A percentile compares a stretch with the other conserved stretches of the same genome.
These are phyloP conservation scores for Dicaeum eximium DNA, from an alignment of 2,113 vertebrate species.

Conservation along the genomic window DNA sequence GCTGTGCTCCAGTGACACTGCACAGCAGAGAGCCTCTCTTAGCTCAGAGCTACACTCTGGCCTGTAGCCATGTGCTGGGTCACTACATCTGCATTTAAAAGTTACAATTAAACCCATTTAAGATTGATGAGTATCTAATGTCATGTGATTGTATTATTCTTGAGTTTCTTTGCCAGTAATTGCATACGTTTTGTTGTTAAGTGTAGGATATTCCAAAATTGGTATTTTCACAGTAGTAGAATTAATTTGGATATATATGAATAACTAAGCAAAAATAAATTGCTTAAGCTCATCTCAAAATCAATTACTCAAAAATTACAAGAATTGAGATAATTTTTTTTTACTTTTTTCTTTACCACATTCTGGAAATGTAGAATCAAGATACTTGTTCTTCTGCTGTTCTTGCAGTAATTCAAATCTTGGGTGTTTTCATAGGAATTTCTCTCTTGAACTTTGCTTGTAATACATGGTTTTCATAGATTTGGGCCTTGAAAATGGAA, in stretches of 20 bases:
- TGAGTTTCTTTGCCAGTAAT: neutral
- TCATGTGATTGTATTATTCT: neutral
- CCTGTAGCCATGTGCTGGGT: neutral
- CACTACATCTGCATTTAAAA: neutral
- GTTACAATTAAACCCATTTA: neutral
- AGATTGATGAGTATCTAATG: neutral
- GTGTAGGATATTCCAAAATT: neutral
- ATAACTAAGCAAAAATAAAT: neutral
- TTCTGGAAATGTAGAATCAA: neutral
- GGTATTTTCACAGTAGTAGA: neutral
- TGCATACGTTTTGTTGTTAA: neutral
- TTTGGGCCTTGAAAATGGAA: neutral
- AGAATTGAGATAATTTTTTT: neutral
- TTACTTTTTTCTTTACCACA: neutral
- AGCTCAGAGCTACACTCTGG: neutral
- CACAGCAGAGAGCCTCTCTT: neutral
- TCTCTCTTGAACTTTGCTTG: neutral
- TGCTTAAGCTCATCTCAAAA: neutral
- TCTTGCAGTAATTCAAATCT: neutral
- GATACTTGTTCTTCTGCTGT: neutral
- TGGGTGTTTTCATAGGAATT: neutral
- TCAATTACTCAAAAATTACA: neutral
- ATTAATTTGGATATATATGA: neutral
- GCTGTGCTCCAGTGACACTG: fast-evolving
- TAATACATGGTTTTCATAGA: neutral